Percentiles rank a stretch among this genome's conserved stretches.
Conservation (phyloP, 2,888 invertebrate genomes). For the Rotaria magnacalcarata region DNA sequence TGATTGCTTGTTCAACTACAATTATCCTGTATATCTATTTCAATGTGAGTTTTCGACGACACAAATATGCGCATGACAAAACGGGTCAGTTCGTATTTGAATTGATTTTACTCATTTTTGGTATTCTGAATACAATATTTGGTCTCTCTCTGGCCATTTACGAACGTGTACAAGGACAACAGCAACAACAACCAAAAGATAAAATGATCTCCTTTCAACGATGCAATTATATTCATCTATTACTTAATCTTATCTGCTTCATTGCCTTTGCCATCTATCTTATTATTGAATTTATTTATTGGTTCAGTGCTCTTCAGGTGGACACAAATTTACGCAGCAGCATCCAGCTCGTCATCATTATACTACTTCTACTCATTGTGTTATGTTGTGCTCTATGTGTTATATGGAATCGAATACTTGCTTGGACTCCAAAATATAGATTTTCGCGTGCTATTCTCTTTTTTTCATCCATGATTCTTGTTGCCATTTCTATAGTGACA, state of each 20-base stretch:
- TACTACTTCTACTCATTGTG: not conserved
- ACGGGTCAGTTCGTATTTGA: not conserved
- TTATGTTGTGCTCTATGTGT: not conserved
- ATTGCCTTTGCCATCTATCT: not conserved
- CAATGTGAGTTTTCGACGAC: not conserved
- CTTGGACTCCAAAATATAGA: slow-evolving; percentile 3
- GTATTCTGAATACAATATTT: not conserved
- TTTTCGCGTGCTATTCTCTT: not conserved
- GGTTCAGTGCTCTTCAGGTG: not conserved
- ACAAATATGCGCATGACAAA: not conserved
- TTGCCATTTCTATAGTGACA: not conserved
- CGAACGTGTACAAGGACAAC: not conserved
- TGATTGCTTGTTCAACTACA: too few relatives aligned
- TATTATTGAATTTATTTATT: not conserved
- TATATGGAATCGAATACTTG: not conserved
- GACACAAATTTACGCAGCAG: not conserved
- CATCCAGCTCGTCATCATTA: not conserved
- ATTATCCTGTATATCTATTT: not conserved
- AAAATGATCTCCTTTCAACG: not conserved
- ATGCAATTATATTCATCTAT: not conserved
- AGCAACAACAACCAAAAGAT: not conserved
- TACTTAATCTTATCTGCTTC: not conserved
- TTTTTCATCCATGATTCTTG: not conserved
- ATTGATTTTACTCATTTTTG: not conserved
- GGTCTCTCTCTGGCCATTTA: not conserved